Evolutionary conservation across 2,888 invertebrate species (phyloP), one percentile per base, ranked within the genome.

Genomic region (Cantharis rufa): DNA sequence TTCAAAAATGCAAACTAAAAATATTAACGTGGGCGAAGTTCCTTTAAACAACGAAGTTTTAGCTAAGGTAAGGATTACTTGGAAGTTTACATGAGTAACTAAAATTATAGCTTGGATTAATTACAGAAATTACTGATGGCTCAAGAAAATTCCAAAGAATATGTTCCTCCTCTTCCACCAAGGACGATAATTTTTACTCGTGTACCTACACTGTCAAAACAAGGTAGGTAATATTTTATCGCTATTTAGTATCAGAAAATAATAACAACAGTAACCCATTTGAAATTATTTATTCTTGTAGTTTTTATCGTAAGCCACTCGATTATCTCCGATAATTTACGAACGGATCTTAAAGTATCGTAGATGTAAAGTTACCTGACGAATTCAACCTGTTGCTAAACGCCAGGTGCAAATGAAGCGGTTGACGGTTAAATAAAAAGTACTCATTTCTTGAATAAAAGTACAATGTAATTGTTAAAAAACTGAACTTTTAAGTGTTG

Each of bases 1-100:
- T 66, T 72, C 84, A 86, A 90, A 88, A 86, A 92, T 92, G 91
- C 91, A 92, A 89, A 92, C 91, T 79, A 92, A 92, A 88, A 92
- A 91, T 85, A 91, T 91, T 77, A 92, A 92, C 85, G 85, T 91
- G 63, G 90, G 89, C 81, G 90, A 90, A 84, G 90, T 90, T 82
- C 90, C 86, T 48, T 82, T 85, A 62, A 84, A 83, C 79, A 83
- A 82, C 76, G 79, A 78, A 72, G 75, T 79, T 61, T 72, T 66
- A 24, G 74, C 80, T n/a, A 71, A 77, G 78, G 74, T 77, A 78
- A 64, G 13, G 69, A 64, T 13, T 15, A 15, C n/a, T 13, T 71
- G 13, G 16, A 21, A n/a, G 15, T 13, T 28, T 27, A 32, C 15
- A 15, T 69, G 28, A 70, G 16, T 70, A 61, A 70, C 3, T 61